Evolutionary conservation across 92 coral and sea anemone genomes (phyloP).

Genomic region (Heliopora coerulea): DNA sequence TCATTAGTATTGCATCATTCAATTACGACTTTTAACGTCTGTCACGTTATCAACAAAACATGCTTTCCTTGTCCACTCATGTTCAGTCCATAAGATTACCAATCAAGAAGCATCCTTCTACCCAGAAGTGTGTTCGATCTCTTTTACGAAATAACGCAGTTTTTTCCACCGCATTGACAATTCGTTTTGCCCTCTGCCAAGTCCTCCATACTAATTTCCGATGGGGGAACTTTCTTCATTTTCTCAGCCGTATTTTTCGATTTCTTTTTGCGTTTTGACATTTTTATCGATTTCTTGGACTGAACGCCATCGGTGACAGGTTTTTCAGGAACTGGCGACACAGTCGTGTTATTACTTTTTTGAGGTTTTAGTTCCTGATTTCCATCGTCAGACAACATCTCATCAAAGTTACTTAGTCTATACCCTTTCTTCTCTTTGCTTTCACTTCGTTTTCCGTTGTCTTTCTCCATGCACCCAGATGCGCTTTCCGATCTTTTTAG

Average conservation of each 20-base stretch:
- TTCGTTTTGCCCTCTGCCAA: conserved; percentile 26
- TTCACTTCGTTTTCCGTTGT: conserved; percentile 8
- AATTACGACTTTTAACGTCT: too few species aligned
- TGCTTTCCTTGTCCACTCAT: too few species aligned
- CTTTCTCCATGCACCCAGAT: conserved; percentile 27
- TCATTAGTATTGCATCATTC: too few species aligned
- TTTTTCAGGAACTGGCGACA: neutral
- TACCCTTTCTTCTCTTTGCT: conserved; percentile 8
- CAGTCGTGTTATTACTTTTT: neutral
- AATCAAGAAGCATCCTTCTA: too few species aligned
- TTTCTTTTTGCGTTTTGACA: conserved; percentile 28
- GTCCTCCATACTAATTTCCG: conserved; percentile 30
- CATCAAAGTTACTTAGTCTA: conserved; percentile 36
- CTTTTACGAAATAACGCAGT: conserved; percentile 21
- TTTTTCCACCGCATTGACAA: conserved; percentile 15
- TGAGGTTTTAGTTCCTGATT: neutral
- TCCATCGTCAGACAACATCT: conserved; percentile 13
- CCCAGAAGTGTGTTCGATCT: too few species aligned
- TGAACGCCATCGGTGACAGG: neutral
- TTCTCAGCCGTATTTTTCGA: conserved; percentile 33
- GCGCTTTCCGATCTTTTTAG: conserved; percentile 33
- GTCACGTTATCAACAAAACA: too few species aligned
- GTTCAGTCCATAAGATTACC: too few species aligned
- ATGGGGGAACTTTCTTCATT: conserved; percentile 21
- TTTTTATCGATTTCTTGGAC: neutral